Evolutionary conservation across 2,113 vertebrate species (phyloP).

Genomic region (Charina bottae): DNA sequence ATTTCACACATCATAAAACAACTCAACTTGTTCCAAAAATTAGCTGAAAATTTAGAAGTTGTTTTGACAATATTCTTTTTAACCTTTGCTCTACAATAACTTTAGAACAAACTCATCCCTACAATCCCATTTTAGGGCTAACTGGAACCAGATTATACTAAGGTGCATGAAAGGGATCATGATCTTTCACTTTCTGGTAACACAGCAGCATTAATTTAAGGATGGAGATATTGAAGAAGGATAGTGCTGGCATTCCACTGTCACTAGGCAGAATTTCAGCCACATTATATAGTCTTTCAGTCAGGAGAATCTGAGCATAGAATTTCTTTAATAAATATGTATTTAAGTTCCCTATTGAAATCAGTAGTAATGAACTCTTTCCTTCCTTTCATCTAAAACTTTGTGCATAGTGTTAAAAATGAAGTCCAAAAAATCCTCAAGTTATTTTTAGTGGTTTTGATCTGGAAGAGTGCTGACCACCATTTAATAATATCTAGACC

Average conservation of each 20-base stretch:
- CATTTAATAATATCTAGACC: neutral
- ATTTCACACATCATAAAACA: neutral
- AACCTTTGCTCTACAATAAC: conserved; percentile 37
- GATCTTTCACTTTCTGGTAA: neutral
- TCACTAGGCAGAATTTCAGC: neutral
- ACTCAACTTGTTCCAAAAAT: neutral
- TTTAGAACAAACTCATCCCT: neutral
- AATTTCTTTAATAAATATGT: neutral
- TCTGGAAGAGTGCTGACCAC: neutral
- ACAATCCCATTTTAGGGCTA: neutral
- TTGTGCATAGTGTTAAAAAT: neutral
- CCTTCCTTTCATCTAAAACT: neutral
- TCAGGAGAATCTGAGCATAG: neutral
- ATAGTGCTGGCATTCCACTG: neutral
- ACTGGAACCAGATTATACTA: neutral
- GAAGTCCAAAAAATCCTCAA: neutral
- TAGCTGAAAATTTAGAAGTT: neutral
- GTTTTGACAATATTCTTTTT: conserved; percentile 8
- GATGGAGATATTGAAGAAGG: neutral
- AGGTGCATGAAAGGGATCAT: neutral
- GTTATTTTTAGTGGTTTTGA: neutral
- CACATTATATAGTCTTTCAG: neutral
- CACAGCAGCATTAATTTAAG: neutral
- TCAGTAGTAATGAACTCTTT: neutral
- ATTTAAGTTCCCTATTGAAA: neutral